Base-by-base conservation (phyloP, 2,113 vertebrate genomes). In the Spermophilus dauricus region DNA sequence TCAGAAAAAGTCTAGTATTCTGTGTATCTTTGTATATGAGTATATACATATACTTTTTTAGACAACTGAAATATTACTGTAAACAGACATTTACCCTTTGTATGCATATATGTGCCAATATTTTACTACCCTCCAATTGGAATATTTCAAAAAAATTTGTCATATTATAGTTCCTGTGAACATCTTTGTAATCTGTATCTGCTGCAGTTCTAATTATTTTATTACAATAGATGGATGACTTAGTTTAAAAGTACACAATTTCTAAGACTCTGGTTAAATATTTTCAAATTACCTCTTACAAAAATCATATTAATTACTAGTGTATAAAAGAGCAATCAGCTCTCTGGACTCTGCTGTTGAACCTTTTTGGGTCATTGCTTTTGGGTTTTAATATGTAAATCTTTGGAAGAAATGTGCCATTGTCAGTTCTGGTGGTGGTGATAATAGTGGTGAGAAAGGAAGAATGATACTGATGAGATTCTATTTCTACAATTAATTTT, bases 271-370 rank as follows among this genome's bases (percentile, higher is more conserved):
- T 93, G 86, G 32, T 32, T 95, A 84, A 93, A 56, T 97, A 67
- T 93, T 91, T 93, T 84, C 84, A 83, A 42, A 42, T 70, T 86
- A 91, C 53, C 96, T 82, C 65, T 51, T 42, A 81, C 67, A 70
- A 95, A 95, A 95, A 94, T 63, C 58, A 14, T 53, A 61, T 9
- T 12, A 76, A 18, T 86, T 93, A 77, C 30, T 70, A 81, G 6
- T 87, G 17, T 88, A 1, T 78, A 82, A 42, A 26, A 82, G 34
- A 80, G 10, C 92, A 24, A 53, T 89, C 11, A 76, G 13, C 18
- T 93, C 51, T 69, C 3, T 82, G 51, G 72, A 82, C 28, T 48
- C 14, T 76, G 39, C 48, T 91, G 34, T 48, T 82, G 39, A 75
- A 83, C 30, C 26, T 83, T 65, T 51, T 86, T 39, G 16, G 28